A percentile compares a stretch with the other conserved stretches of the same genome.
Conservation (phyloP, 2,888 invertebrate species). For the Euphydryas editha region DNA sequence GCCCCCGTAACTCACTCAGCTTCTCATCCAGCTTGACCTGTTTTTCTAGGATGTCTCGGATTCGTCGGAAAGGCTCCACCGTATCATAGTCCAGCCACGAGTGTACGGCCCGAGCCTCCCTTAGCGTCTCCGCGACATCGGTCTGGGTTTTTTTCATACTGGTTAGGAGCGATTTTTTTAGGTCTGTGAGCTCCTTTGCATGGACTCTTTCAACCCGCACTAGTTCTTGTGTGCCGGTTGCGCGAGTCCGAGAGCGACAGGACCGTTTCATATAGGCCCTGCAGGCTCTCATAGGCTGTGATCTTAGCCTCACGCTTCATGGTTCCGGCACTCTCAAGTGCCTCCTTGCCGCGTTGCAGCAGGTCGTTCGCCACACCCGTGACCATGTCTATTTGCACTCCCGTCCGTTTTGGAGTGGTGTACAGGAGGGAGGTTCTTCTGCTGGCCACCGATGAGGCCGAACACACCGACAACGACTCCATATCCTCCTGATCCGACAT, state of each 20-base stretch:
- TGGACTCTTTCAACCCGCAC: not conserved
- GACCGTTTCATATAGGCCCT: no score
- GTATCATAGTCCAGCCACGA: slow-evolving; percentile 6
- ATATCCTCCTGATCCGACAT: no score
- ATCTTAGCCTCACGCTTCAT: not conserved
- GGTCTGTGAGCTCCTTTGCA: not conserved
- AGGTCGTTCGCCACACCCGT: not conserved
- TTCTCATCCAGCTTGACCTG: not conserved
- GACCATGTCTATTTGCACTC: not conserved
- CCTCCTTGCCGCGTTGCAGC: not conserved
- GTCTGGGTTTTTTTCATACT: not conserved
- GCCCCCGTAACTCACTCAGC: no score
- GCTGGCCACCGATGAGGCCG: no score
- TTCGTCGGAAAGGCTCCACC: not conserved
- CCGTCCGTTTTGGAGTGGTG: no score
- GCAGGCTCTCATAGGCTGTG: not conserved
- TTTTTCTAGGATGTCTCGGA: not conserved
- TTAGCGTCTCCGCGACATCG: not conserved
- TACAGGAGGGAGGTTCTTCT: not conserved
- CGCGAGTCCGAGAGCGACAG: not conserved
- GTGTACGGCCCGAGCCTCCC: not conserved
- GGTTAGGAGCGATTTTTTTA: not conserved
- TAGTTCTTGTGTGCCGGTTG: not conserved
- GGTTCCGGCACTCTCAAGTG: not conserved
- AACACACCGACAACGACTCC: no score